Evolutionary conservation across 2,888 invertebrate species (phyloP).

Genomic region (Brenthis ino): DNA sequence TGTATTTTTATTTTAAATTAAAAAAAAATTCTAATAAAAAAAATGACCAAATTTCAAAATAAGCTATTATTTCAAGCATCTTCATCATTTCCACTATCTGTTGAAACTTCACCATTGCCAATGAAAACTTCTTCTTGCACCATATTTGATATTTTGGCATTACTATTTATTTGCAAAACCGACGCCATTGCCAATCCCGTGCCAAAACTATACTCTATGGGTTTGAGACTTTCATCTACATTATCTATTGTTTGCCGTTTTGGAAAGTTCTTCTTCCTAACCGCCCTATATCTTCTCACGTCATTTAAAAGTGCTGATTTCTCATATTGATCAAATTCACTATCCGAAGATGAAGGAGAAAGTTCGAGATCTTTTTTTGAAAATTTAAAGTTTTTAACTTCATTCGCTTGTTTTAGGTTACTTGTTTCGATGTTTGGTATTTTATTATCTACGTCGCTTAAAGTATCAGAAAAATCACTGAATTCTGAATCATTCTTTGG

Average conservation of each 20-base stretch:
- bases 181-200: conserved; percentile 78
- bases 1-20: not conserved
- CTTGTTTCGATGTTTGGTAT: conserved; percentile 7
- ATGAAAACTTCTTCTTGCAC: conserved; percentile 68
- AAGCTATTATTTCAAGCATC: conserved; percentile 41
- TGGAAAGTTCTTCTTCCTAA: conserved; percentile 64
- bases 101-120: conserved; percentile 74
- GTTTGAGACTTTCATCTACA: conserved; percentile 68
- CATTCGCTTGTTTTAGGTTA: conserved; percentile 42
- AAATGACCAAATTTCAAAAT: not conserved
- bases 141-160: conserved; percentile 52
- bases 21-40: not conserved
- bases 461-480: conserved; percentile 48
- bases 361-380: conserved; percentile 66
- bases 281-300: conserved; percentile 59
- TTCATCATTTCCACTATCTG: conserved; percentile 77
- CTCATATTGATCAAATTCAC: conserved; percentile 59
- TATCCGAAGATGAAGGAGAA: conserved; percentile 61
- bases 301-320: conserved; percentile 59
- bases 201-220: conserved; percentile 75
- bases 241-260: conserved; percentile 52
- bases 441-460: conserved; percentile 48
- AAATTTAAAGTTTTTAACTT: conserved; percentile 49
- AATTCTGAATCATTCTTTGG: conserved; percentile 39
- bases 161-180: conserved; percentile 62